These are phyloP conservation scores for Champsocephalus gunnari DNA, from an alignment of 2,797 vertebrate genomes.

Conservation along the genomic window DNA sequence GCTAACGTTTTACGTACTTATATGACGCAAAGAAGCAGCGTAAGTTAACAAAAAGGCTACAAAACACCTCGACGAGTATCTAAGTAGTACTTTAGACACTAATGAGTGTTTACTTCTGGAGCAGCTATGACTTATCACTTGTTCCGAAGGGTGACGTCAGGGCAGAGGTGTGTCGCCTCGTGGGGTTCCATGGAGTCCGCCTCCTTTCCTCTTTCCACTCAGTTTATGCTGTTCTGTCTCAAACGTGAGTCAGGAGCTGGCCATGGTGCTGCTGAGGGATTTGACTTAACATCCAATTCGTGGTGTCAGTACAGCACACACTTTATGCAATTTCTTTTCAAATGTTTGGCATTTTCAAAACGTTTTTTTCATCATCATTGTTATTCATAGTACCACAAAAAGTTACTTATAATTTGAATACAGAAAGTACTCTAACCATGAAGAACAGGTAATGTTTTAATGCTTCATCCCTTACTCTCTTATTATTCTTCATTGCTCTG, in stretches of 20 bases:
- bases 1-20: neutral
- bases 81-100: neutral
- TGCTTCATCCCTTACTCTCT: conserved; percentile 8
- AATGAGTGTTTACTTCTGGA: neutral
- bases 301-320: neutral
- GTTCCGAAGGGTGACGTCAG: conserved; percentile 40
- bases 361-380: too few relatives aligned
- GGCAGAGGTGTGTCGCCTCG: conserved; percentile 35
- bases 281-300: neutral
- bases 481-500: conserved; percentile 12
- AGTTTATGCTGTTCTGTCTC: neutral
- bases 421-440: neutral
- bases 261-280: conserved; percentile 69
- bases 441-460: conserved; percentile 17
- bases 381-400: too few relatives aligned
- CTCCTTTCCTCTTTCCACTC: conserved; percentile 1
- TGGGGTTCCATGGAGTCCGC: too few relatives aligned
- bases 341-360: too few relatives aligned
- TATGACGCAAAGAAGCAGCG: neutral
- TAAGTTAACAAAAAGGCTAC: neutral
- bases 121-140: conserved; percentile 37
- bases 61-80: neutral
- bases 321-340: neutral
- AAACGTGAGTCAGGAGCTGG: conserved; percentile 51
- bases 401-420: neutral